Percentiles rank a stretch among this genome's conserved stretches.
Evolutionary conservation across 1,140 invertebrate genomes (phyloP).

Genomic region (Linepithema humile): DNA sequence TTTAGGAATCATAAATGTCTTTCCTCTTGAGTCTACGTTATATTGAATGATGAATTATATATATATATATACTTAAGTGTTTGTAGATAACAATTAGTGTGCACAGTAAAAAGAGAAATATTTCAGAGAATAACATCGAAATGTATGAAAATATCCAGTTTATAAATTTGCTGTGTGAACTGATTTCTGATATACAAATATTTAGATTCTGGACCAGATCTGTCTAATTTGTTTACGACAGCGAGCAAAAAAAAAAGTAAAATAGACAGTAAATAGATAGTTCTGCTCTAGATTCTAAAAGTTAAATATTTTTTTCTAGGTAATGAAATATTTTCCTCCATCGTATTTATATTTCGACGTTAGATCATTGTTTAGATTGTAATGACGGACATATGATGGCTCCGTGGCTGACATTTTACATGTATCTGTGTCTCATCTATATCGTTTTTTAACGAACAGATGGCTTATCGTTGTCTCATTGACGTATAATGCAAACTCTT

Average conservation of each 20-base stretch:
- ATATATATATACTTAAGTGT: conserved; percentile 51
- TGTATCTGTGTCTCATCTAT: conserved; percentile 52
- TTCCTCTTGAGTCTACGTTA: conserved; percentile 47
- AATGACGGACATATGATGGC: conserved; percentile 46
- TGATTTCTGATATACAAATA: conserved; percentile 23
- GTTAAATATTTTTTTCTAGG: conserved; percentile 41
- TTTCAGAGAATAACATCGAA: background rate
- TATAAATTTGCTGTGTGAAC: conserved; percentile 11
- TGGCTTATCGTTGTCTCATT: conserved; percentile 1
- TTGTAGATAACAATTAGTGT: conserved; percentile 47
- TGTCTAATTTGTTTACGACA: background rate
- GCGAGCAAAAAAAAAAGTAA: background rate
- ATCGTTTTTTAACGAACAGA: conserved; percentile 24
- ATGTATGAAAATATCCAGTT: background rate
- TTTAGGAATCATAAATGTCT: conserved; percentile 7
- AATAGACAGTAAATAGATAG: background rate
- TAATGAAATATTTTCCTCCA: conserved; percentile 28
- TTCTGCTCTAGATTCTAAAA: conserved; percentile 15
- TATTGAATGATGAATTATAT: conserved; percentile 60
- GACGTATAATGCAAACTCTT: conserved; percentile 17
- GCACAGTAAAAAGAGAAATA: background rate
- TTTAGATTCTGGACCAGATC: conserved; percentile 15
- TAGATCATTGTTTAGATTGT: conserved; percentile 62
- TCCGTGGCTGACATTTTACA: conserved; percentile 43
- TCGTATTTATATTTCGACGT: conserved; percentile 54